Evolutionary conservation across 2,113 vertebrate species (phyloP).

Genomic region (Polypterus senegalus): DNA sequence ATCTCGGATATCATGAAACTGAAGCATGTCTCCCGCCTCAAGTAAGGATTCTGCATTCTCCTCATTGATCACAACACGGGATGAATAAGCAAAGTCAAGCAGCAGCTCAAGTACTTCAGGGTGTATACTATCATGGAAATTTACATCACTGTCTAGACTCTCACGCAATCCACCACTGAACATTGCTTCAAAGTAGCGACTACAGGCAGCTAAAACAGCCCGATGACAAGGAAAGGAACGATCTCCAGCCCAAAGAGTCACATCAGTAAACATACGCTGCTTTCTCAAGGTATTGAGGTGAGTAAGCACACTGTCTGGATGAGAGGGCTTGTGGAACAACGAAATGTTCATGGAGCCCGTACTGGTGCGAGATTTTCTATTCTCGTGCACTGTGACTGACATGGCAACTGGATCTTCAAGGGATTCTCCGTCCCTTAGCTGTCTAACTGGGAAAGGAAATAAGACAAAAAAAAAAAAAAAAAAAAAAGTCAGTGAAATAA

Average conservation of each 20-base stretch:
- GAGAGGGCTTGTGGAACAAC: conserved; percentile 84
- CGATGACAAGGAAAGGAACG: conserved; percentile 83
- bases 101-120: conserved; percentile 85
- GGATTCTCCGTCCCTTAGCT: conserved; percentile 24
- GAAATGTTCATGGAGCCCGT: conserved; percentile 82
- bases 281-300: conserved; percentile 81
- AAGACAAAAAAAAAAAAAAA: neutral
- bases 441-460: conserved; percentile 19
- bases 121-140: conserved; percentile 84
- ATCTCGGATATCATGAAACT: conserved; percentile 83
- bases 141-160: conserved; percentile 72
- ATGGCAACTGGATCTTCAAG: conserved; percentile 46
- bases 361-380: conserved; percentile 82
- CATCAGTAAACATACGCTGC: conserved; percentile 83
- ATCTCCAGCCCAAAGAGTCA: conserved; percentile 80
- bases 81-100: conserved; percentile 87
- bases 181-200: conserved; percentile 92
- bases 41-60: conserved; percentile 85
- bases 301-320: conserved; percentile 78
- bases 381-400: conserved; percentile 88
- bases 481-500: neutral
- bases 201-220: conserved; percentile 81
- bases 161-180: conserved; percentile 85
- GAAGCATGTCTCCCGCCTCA: conserved; percentile 87
- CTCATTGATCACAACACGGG: conserved; percentile 79